Evolutionary conservation across 2,888 invertebrate species (phyloP).

Genomic region (Aphelenchoides bicaudatus): DNA sequence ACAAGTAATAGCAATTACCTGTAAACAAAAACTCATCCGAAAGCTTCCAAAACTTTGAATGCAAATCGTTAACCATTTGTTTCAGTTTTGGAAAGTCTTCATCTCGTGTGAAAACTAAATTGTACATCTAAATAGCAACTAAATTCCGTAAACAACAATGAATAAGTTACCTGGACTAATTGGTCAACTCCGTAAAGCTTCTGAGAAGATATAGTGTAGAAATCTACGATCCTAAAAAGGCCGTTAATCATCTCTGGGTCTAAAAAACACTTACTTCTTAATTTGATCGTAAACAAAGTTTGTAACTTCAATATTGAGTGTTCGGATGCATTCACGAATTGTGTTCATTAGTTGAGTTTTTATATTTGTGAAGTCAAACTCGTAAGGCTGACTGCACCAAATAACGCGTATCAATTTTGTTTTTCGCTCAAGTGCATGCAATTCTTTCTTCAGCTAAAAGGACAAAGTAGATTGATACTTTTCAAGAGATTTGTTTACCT

Average conservation of each 20-base stretch:
- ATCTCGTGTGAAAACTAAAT: conserved; percentile 29
- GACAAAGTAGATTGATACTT: conserved; percentile 13
- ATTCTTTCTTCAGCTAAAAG: conserved; percentile 6
- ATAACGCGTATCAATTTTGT: conserved; percentile 14
- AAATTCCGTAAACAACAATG: too few relatives aligned
- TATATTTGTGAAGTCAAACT: conserved; percentile 26
- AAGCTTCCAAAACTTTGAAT: conserved; percentile 20
- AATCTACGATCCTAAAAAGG: conserved; percentile 32
- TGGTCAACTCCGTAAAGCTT: conserved; percentile 36
- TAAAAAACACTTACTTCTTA: conserved; percentile 17
- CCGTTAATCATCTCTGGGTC: background rate
- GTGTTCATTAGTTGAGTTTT: conserved; percentile 19
- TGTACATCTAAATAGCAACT: conserved; percentile 35
- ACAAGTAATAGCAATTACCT: conserved; percentile 4
- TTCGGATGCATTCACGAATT: conserved; percentile 16
- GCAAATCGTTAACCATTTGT: conserved; percentile 17
- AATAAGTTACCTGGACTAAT: too few relatives aligned
- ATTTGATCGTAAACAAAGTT: conserved; percentile 22
- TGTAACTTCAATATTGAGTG: conserved; percentile 24
- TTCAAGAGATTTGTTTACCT: conserved; percentile 1
- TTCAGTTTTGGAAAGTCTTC: conserved; percentile 26
- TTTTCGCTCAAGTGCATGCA: background rate
- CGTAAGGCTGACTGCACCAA: conserved; percentile 25
- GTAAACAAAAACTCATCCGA: conserved; percentile 28
- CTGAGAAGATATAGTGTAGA: conserved; percentile 25